Base-by-base conservation (phyloP, 92 coral and sea anemone species). In the Paramuricea clavata region DNA sequence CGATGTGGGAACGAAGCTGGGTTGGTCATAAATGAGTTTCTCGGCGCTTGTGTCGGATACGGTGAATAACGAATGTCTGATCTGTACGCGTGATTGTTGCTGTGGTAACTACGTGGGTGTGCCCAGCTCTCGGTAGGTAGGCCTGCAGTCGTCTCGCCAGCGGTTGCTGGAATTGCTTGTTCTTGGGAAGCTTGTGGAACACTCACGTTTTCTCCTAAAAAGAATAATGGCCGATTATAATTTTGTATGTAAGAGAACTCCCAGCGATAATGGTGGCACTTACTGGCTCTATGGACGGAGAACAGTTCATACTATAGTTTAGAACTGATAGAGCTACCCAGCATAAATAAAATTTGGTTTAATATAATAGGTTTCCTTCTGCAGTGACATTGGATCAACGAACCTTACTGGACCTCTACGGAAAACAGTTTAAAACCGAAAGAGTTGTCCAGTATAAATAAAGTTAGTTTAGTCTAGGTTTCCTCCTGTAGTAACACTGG, bases 1-100 rank as follows among this genome's bases (percentile, higher is more conserved):
- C 84, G 84, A 60, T 79, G 84, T 28, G 64, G 84, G 36, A 79
- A 79, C 84, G 84, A 79, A 44, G 73, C 72, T n/a, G 54, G 70
- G 27, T 61, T 61, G 17, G 84, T 27, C 84, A 79, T 36, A 17
- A 79, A 79, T 12, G 84, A 56, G 84, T 79, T 79, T 57, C 84
- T 36, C 0, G 84, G 16, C 9, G 72, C 30, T 73, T 57, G 72
- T 26, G 84, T 61, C 12, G 72, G 72, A 30, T 79, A 79, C 6
- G 84, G 84, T 16, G 84, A 6, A 31, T 79, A 79, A 22, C 84
- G 84, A 34, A 79, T 59, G 59, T 79, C 84, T 57, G 71, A 65
- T 41, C 71, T 79, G 84, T 79, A 79, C 59, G 65, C 32, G 73
- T 79, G 84, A 41, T 79, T 79, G 84, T 79, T 79, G 59, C 39